Conservation (phyloP, 2,888 invertebrate genomes). For the Physocephala rufipes region DNA sequence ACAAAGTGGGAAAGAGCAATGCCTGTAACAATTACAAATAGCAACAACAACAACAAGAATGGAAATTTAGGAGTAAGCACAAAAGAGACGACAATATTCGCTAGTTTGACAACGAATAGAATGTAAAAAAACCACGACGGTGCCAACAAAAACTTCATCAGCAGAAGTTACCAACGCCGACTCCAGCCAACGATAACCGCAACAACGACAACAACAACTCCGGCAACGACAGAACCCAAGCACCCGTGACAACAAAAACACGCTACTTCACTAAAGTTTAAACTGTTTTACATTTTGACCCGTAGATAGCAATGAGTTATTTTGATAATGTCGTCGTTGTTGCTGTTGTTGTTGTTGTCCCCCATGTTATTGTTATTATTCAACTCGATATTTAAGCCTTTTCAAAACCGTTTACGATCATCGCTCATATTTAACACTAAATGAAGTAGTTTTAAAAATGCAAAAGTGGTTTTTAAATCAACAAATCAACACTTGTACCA, state of each 20-base stretch:
- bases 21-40: background rate
- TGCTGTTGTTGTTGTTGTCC: constrained; percentile 13
- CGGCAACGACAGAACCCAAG: too few species aligned
- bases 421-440: constrained; percentile 2
- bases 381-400: constrained; percentile 39
- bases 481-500: background rate
- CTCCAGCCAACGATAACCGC: constrained; percentile 38
- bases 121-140: background rate
- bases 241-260: constrained; percentile 46
- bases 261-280: constrained; percentile 58
- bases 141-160: constrained; percentile 14
- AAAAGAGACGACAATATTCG: too few species aligned
- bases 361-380: constrained; percentile 52
- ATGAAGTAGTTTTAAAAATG: too few species aligned
- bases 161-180: background rate
- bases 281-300: constrained; percentile 46
- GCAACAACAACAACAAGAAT: background rate
- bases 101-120: background rate
- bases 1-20: background rate
- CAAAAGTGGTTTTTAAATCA: too few species aligned
- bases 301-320: constrained; percentile 16
- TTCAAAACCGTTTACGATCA: constrained; percentile 48
- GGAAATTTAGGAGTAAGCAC: too few species aligned
- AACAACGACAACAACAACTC: constrained; percentile 47
- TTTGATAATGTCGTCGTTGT: background rate